Conservation (phyloP, 1,140 invertebrate species). For the Papilio polyxenes region DNA sequence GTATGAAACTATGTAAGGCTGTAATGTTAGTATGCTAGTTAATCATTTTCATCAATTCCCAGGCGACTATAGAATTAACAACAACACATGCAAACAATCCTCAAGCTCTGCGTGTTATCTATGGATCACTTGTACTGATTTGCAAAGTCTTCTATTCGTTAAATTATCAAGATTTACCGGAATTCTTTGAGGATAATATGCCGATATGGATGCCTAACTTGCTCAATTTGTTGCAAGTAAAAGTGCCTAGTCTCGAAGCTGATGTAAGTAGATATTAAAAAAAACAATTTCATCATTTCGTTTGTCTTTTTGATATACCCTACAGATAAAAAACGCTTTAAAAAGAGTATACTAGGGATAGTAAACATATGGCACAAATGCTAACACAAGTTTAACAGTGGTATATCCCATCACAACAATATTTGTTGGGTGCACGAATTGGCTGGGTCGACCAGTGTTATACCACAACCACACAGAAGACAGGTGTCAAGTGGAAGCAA, state of each 20-base stretch:
- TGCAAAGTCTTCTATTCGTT: slow-evolving; percentile 98
- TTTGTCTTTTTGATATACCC: background rate
- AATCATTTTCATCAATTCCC: slow-evolving; percentile 45
- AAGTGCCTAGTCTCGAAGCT: slow-evolving; percentile 88
- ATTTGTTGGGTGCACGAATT: no score
- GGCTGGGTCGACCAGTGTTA: no score
- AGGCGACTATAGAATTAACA: slow-evolving; percentile 93
- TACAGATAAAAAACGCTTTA: no score
- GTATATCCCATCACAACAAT: no score
- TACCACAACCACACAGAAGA: no score
- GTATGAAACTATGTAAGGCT: no score
- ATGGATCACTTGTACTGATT: slow-evolving; percentile 93
- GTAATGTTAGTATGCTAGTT: background rate
- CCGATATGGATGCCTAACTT: slow-evolving; percentile 96
- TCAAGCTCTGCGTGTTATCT: slow-evolving; percentile 92
- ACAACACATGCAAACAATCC: slow-evolving; percentile 89
- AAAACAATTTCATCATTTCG: slow-evolving; percentile 11
- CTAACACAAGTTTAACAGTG: no score
- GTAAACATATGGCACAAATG: no score
- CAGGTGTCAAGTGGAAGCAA: no score
- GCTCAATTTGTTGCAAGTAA: slow-evolving; percentile 87
- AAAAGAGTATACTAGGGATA: no score
- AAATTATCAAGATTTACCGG: slow-evolving; percentile 98
- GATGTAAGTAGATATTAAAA: slow-evolving; percentile 75
- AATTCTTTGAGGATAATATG: slow-evolving; percentile 99